Evolutionary conservation across 2,888 invertebrate genomes (phyloP), one percentile per base, ranked within the genome.

Genomic region (Maniola hyperantus): DNA sequence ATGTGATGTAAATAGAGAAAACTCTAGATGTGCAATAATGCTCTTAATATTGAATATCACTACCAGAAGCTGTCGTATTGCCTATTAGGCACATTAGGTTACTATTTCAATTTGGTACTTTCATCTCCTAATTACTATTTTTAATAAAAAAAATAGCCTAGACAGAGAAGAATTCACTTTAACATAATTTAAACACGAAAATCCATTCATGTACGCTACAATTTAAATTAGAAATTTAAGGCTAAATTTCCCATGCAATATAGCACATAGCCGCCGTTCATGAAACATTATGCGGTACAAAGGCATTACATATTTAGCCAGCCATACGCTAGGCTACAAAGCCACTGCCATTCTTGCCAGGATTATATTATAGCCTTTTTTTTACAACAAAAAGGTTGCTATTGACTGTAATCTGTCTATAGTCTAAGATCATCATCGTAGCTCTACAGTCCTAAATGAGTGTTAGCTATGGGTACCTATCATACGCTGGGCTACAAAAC

Each of bases 311-410:
- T 82, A 82, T 85, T 83, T 82, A 83, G 80, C 78, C 77, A 76
- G 72, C 74, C 76, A 77, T 83, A 79, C 79, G 75, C 75, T 79
- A 67, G 74, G 82, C 79, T 66, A 73, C 83, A 85, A 85, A 84
- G 84, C 80, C 75, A 75, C 74, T 74, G 76, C 78, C 79, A 82
- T 85, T 84, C 83, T 84, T 81, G 74, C 76, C 68, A 71, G 81
- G 83, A 88, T 87, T 87, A 88, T 85, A 84, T 83, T 77, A 79
- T 80, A 84, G 18, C 55, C 39, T 39, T 80, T 82, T 81, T 83
- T 84, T 85, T n/a, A 6, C 42, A 8, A 36, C 36, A 5, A 36
- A 36, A 36, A 8, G 36, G 36, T 8, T 6, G n/a, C n/a, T n/a
- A n/a, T n/a, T n/a, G n/a, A n/a, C n/a, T n/a, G n/a, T n/a, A n/a